Evolutionary conservation across 2,888 invertebrate species (phyloP), one percentile per base, ranked within the genome.

Genomic region (Alsophila aescularia): DNA sequence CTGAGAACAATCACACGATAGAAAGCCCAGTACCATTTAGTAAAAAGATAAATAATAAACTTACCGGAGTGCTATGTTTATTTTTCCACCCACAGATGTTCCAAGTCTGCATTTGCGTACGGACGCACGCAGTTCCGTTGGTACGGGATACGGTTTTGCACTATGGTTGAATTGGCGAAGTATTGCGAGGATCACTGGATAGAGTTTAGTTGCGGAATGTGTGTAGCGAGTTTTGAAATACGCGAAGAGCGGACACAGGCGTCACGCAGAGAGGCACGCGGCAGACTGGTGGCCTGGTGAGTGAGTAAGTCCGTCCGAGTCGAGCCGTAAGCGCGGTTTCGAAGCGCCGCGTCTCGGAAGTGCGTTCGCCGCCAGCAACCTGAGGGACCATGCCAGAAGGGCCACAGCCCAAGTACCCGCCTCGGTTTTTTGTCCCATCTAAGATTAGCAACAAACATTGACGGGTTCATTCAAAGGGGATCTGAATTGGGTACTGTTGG

Each of bases 21-120:
- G 58, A 69, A 71, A 72, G 67, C 64, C 66, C 70, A 70, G 69
- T 69, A 43, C 59, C 52, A 45, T 61, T 57, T 63, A n/a, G n/a
- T n/a, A 52, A 47, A 45, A 58, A 63, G 63, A 59, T 65, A 61
- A 60, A 60, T 66, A 77, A 74, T 80, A 80, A 82, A 87, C 90
- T 89, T 79, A 90, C 90, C 83, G 84, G 77, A 84, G 80, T 79
- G 79, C 71, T 84, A 83, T 88, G 84, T 89, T 87, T 89, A 83
- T 86, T 82, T 87, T 85, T 83, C 80, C 76, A 73, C 76, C 73
- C 73, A 76, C 81, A 71, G 74, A 77, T 74, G 77, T 77, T 78
- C 74, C 75, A 77, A 84, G 77, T 70, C 64, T 69, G 77, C 86
- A 86, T 85, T 84, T 79, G 83, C 79, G 76, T 75, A 74, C 67